phyloP scores from a whole-genome alignment of 64 coral and sea anemone species.

The Stylophora pistillata region DNA sequence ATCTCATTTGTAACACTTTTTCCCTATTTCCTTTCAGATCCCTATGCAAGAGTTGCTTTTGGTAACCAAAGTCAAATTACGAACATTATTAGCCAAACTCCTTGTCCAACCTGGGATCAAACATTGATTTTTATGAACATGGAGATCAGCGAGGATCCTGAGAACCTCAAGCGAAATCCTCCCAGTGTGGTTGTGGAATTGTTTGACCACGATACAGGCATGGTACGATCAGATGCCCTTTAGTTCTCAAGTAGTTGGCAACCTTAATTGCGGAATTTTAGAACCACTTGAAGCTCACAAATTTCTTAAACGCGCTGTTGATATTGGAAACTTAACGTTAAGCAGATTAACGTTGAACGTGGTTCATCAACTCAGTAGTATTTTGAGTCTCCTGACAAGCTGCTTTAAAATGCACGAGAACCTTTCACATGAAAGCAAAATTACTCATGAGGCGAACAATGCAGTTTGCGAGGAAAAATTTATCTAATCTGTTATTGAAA shows the following conservation, averaged over 20 bases:
- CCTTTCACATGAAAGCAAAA: too few species aligned
- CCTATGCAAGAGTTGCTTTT: conserved; percentile 57
- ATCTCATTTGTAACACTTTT: neutral
- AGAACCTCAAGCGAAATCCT: conserved; percentile 48
- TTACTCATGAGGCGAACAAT: too few species aligned
- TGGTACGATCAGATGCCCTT: neutral
- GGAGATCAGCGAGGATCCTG: conserved; percentile 59
- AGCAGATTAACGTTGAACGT: too few species aligned
- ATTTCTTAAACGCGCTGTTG: too few species aligned
- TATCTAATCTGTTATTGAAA: too few species aligned
- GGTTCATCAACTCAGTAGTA: too few species aligned
- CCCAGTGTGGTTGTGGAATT: conserved; percentile 53
- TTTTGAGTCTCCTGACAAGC: too few species aligned
- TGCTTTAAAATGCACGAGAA: too few species aligned
- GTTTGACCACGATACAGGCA: neutral
- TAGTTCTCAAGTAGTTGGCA: neutral
- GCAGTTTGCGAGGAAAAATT: too few species aligned
- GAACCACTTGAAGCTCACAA: too few species aligned
- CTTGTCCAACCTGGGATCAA: conserved; percentile 68
- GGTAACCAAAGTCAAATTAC: conserved; percentile 57
- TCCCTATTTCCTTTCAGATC: conserved; percentile 25
- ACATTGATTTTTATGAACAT: conserved; percentile 48
- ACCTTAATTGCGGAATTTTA: neutral
- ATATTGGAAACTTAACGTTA: too few species aligned
- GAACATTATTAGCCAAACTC: conserved; percentile 38